Conservation (phyloP, 1,140 invertebrate genomes). For the Piezodorus guildinii region DNA sequence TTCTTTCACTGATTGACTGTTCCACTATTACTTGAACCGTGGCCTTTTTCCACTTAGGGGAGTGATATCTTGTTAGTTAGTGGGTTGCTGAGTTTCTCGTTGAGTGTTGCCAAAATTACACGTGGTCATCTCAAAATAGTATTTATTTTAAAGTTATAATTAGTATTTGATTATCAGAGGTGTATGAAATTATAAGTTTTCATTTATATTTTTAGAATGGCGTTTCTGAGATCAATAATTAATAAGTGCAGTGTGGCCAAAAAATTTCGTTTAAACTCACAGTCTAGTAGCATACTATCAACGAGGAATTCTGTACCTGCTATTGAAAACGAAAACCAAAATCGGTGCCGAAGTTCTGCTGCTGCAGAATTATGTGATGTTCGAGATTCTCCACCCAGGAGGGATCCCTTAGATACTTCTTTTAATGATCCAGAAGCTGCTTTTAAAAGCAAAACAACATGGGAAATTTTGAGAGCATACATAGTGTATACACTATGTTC, state of each 20-base stretch:
- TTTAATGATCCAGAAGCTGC: constrained; percentile 71
- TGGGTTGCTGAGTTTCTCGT: constrained; percentile 5
- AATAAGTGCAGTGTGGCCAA: constrained; percentile 32
- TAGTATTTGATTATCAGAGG: no score
- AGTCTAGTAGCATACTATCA: constrained; percentile 25
- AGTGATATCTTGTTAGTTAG: background rate
- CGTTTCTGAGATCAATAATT: constrained; percentile 36
- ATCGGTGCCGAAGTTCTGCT: constrained; percentile 9
- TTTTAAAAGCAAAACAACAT: constrained; percentile 90
- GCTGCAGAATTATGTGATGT: constrained; percentile 6
- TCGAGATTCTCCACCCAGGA: constrained; percentile 22
- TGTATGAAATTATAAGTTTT: no score
- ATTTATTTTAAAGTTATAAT: no score
- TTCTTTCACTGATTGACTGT: background rate
- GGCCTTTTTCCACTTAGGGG: constrained; percentile 1
- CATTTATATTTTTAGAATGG: constrained; percentile 30
- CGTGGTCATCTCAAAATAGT: no score
- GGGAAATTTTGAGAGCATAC: constrained; percentile 82
- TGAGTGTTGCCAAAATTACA: background rate
- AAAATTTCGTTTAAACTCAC: constrained; percentile 31
- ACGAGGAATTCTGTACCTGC: constrained; percentile 4
- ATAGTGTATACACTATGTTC: constrained; percentile 90
- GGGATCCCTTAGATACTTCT: constrained; percentile 73
- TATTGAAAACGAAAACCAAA: constrained; percentile 27
- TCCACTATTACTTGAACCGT: background rate